Conservation (phyloP, 2,888 invertebrate species). For the Stramonita haemastoma region DNA sequence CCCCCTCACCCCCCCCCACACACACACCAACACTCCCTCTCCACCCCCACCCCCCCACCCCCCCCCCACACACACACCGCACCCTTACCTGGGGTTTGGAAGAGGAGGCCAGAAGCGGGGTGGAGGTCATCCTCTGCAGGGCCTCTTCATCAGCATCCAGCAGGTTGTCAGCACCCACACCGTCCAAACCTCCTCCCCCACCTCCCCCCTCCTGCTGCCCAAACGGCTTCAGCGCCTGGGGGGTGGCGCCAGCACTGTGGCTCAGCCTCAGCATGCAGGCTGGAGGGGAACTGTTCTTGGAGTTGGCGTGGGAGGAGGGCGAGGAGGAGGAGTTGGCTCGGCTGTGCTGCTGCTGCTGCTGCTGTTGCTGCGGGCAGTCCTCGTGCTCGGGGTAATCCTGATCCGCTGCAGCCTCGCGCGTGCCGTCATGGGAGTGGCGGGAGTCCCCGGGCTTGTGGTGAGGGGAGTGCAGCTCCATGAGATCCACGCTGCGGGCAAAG, state of each 20-base stretch:
- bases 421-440: constrained; percentile 43
- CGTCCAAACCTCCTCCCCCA: constrained; percentile 70
- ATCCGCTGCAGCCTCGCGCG: constrained; percentile 54
- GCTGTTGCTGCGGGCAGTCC: constrained; percentile 12
- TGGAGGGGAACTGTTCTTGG: constrained; percentile 46
- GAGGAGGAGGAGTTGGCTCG: constrained; percentile 30
- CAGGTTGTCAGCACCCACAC: constrained; percentile 73
- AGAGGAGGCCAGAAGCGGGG: constrained; percentile 64
- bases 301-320: constrained; percentile 24
- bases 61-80: background rate
- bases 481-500: constrained; percentile 98
- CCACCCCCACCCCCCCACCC: background rate
- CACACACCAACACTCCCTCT: background rate
- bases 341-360: background rate
- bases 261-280: constrained; percentile 55
- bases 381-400: constrained; percentile 31
- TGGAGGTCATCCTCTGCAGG: constrained; percentile 69
- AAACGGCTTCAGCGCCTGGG: constrained; percentile 52
- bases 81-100: constrained; percentile 52
- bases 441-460: constrained; percentile 54
- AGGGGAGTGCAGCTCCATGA: constrained; percentile 78
- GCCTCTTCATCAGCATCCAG: constrained; percentile 73
- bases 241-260: constrained; percentile 43
- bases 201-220: constrained; percentile 61
- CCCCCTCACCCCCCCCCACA: background rate